phyloP scores from a whole-genome alignment of 2,113 vertebrate genomes.

The Fukomys damarensis region DNA sequence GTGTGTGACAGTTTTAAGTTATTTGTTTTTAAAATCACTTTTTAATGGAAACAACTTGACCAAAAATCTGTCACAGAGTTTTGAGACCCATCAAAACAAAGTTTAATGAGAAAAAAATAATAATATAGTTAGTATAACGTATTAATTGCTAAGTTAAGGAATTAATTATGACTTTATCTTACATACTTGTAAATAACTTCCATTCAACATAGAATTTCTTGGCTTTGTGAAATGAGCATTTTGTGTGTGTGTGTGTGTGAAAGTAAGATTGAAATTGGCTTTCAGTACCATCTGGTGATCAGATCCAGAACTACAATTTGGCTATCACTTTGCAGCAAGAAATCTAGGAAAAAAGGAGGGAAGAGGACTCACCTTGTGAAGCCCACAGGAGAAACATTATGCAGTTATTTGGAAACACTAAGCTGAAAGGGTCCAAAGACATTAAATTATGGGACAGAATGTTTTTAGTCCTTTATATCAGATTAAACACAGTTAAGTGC shows the following conservation, averaged over 20 bases:
- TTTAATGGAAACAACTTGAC: too few species aligned
- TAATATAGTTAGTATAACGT: not conserved
- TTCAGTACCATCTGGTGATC: constrained; percentile 59
- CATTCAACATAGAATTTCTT: constrained; percentile 1
- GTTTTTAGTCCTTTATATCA: not conserved
- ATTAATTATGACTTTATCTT: constrained; percentile 11
- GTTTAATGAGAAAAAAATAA: too few species aligned
- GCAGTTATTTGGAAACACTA: not conserved
- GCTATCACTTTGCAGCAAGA: not conserved
- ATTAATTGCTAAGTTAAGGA: not conserved
- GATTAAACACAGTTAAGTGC: not conserved
- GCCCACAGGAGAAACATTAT: not conserved
- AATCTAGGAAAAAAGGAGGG: not conserved
- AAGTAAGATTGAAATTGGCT: constrained; percentile 12
- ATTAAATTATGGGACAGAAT: not conserved
- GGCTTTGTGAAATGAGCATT: not conserved
- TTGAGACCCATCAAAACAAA: too few species aligned
- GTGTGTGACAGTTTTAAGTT: too few species aligned
- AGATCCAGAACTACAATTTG: constrained; percentile 49
- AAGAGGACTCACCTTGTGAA: not conserved
- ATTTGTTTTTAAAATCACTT: too few species aligned
- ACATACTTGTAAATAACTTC: not conserved
- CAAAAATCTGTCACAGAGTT: too few species aligned
- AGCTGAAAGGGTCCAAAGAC: not conserved
- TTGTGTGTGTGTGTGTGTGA: not conserved